phyloP scores from a whole-genome alignment of 2,113 vertebrate genomes.

The rabbit (Oryctolagus cuniculus) region DNA sequence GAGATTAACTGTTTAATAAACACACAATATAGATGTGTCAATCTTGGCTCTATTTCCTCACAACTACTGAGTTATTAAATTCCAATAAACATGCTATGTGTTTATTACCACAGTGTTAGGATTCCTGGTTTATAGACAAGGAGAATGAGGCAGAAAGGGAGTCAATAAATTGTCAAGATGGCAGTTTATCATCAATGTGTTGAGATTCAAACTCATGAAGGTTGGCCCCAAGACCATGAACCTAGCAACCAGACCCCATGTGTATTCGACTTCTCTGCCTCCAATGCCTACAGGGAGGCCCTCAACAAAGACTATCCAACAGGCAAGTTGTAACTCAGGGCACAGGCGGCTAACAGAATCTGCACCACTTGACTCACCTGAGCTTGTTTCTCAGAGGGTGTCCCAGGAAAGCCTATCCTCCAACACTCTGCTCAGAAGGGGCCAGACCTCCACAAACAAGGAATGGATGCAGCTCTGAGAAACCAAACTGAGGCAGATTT shows the following conservation, averaged over 20 bases:
- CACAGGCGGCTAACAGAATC: too few species aligned
- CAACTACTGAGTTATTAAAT: neutral
- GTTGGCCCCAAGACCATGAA: neutral
- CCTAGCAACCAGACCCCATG: neutral
- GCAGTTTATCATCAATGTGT: neutral
- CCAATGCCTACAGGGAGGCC: neutral
- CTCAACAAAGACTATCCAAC: neutral
- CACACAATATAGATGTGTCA: neutral
- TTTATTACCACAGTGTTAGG: neutral
- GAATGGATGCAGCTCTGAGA: too few species aligned
- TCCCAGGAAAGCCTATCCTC: too few species aligned
- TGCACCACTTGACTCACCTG: too few species aligned
- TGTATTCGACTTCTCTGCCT: neutral
- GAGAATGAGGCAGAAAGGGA: neutral
- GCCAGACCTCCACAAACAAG: too few species aligned
- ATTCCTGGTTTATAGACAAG: neutral
- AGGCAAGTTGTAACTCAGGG: neutral
- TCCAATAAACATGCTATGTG: neutral
- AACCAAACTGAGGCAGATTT: too few species aligned
- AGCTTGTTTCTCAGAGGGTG: too few species aligned
- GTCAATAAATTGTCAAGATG: neutral
- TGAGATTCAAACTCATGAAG: neutral
- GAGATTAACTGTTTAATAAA: slow-evolving; percentile 17
- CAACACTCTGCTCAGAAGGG: too few species aligned
- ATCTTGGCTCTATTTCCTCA: neutral